Conservation (phyloP, 2,113 vertebrate genomes). For the Hippocampus abdominalis region DNA sequence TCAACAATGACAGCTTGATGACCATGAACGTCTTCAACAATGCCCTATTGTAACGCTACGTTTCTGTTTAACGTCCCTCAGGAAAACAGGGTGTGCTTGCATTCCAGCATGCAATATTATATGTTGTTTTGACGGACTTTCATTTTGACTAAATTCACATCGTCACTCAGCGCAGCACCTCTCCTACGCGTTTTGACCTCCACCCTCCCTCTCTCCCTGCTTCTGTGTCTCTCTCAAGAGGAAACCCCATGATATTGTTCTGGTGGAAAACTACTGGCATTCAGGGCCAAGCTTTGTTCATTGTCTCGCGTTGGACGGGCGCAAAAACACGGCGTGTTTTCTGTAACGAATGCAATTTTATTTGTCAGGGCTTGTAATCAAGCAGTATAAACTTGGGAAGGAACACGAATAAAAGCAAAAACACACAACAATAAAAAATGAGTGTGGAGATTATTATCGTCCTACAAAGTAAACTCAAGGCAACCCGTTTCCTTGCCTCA, state of each 20-base stretch:
- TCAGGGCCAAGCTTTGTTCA: conserved; percentile 66
- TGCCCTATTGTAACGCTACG: background rate
- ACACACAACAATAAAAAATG: background rate
- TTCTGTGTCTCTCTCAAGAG: conserved; percentile 36
- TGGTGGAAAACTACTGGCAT: conserved; percentile 76
- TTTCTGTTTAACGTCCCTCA: background rate
- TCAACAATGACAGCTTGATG: background rate
- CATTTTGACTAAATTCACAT: conserved; percentile 3
- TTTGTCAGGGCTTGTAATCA: background rate
- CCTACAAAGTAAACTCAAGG: background rate
- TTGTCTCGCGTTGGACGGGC: conserved; percentile 55
- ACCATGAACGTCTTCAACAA: background rate
- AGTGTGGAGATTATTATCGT: background rate
- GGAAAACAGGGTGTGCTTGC: background rate
- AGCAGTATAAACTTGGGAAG: background rate
- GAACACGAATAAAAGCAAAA: background rate
- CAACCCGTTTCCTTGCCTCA: background rate
- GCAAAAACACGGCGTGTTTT: conserved; percentile 37
- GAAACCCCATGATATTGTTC: conserved; percentile 59
- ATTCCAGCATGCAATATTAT: background rate
- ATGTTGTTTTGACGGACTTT: background rate
- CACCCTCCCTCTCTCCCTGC: background rate
- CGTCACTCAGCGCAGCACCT: conserved; percentile 9
- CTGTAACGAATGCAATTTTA: conserved; percentile 32
- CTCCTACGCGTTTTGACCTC: conserved; percentile 12